Evolutionary conservation across 2,797 vertebrate genomes (phyloP), one percentile per base, ranked within the genome.

Genomic region (Silurus aristotelis): DNA sequence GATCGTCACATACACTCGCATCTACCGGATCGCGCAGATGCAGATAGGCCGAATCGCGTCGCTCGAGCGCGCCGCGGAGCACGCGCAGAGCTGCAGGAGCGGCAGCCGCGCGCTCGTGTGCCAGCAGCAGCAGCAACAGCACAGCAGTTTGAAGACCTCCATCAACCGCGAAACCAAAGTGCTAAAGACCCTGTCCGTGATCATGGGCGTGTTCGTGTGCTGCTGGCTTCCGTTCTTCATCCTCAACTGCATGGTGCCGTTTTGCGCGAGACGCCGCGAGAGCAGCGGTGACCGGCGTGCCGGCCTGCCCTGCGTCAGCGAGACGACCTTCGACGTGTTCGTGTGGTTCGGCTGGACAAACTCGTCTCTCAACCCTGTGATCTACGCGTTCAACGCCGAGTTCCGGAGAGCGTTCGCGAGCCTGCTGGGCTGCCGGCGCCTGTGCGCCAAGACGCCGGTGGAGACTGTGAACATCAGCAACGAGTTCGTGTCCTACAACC

Each of bases 291-390:
- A 94, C 87, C n/a, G 83, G 89, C 0, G 92, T 0, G 93, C 95
- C 2, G 95, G 96, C 55, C 94, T 96, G 75, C 96, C 96, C 7
- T 99, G 98, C 3, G 97, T 99, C 89, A 97, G 98, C 80, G 96
- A 98, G 92, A 97, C 96, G 58, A 97, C 97, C 2, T 99, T 99
- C 85, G 94, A 98, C 82, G 93, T 98, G 56, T 99, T 99, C 2
- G 97, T 99, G 88, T 99, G 98, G 98, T 97, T 98, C 88, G 97
- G 97, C 58, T 99, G 98, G 98, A 95, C 97, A 77, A 99, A 99
- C 93, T 99, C 98, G 2, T 96, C 97, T 0, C 95, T 99, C 68
- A 99, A 99, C 91, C 98, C 98, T 55, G 91, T 99, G 81, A 97
- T 99, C 86, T 99, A 99, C 86, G 97, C 98, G 52, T 99, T 97